These are phyloP conservation scores for Deilephila elpenor DNA, from an alignment of 2,888 invertebrate species.

Conservation along the genomic window DNA sequence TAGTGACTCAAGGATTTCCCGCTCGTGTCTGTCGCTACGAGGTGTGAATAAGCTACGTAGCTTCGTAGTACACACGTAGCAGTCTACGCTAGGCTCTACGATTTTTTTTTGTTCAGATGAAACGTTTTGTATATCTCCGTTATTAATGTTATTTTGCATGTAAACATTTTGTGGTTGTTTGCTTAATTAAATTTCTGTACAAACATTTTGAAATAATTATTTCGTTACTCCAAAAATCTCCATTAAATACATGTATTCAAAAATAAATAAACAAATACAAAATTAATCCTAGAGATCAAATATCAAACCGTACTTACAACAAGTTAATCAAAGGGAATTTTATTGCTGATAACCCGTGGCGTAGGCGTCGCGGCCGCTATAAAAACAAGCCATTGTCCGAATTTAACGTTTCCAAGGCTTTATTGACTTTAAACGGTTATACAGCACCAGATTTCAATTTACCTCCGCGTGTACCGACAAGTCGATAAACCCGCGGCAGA, in stretches of 20 bases:
- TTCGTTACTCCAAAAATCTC: too few relatives aligned
- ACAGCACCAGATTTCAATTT: slow-evolving; percentile 71
- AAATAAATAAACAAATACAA: background rate
- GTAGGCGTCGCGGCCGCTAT: slow-evolving; percentile 32
- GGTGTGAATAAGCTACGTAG: slow-evolving; percentile 15
- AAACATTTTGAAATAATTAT: too few relatives aligned
- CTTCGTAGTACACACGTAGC: slow-evolving; percentile 13
- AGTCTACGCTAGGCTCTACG: slow-evolving; percentile 20
- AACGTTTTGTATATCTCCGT: background rate
- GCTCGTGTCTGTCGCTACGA: slow-evolving; percentile 34
- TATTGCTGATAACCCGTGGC: slow-evolving; percentile 32
- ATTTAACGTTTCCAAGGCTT: slow-evolving; percentile 66
- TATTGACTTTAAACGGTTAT: slow-evolving; percentile 78
- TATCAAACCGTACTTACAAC: slow-evolving; percentile 1
- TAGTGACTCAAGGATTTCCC: slow-evolving; percentile 35
- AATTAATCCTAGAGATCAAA: background rate
- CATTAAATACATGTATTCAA: too few relatives aligned
- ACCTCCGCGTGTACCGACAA: slow-evolving; percentile 51
- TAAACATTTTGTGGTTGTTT: too few relatives aligned
- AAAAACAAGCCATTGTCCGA: slow-evolving; percentile 62
- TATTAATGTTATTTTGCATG: background rate
- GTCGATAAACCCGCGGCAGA: slow-evolving; percentile 60
- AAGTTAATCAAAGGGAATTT: slow-evolving; percentile 13
- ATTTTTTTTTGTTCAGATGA: background rate
- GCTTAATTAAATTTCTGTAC: too few relatives aligned